phyloP scores from a whole-genome alignment of 2,113 vertebrate genomes.

The Stigmatopora nigra region DNA sequence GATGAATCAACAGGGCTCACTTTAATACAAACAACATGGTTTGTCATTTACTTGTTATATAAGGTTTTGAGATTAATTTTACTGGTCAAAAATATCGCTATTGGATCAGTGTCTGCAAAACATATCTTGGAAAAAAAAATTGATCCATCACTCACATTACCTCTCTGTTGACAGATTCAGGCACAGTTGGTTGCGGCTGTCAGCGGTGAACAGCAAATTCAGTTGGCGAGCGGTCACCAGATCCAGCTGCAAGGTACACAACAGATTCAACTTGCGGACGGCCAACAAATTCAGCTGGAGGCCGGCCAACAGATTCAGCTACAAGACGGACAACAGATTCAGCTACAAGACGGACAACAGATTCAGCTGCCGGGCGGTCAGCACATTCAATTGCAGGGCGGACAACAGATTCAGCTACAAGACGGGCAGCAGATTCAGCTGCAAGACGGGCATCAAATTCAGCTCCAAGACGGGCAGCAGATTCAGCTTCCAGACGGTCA shows the following conservation, averaged over 20 bases:
- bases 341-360: slow-evolving; percentile 72
- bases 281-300: slow-evolving; percentile 50
- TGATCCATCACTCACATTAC: too few relatives aligned
- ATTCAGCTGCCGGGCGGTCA: slow-evolving; percentile 76
- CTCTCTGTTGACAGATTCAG: slow-evolving; percentile 72
- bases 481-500: slow-evolving; percentile 73
- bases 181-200: slow-evolving; percentile 88
- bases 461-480: slow-evolving; percentile 72
- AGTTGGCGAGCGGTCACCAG: slow-evolving; percentile 54
- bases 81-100: too few relatives aligned
- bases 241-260: slow-evolving; percentile 59
- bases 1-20: too few relatives aligned
- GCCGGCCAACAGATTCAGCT: slow-evolving; percentile 48
- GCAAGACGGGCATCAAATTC: slow-evolving; percentile 40
- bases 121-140: too few relatives aligned
- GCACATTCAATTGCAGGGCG: slow-evolving; percentile 83
- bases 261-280: slow-evolving; percentile 58
- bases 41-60: too few relatives aligned
- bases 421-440: slow-evolving; percentile 46
- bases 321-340: slow-evolving; percentile 40
- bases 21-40: too few relatives aligned
- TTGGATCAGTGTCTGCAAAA: too few relatives aligned
- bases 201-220: slow-evolving; percentile 68
- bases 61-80: too few relatives aligned
- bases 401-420: slow-evolving; percentile 47